Evolutionary conservation across 1,140 invertebrate genomes (phyloP).

Genomic region (Dreissena polymorpha): DNA sequence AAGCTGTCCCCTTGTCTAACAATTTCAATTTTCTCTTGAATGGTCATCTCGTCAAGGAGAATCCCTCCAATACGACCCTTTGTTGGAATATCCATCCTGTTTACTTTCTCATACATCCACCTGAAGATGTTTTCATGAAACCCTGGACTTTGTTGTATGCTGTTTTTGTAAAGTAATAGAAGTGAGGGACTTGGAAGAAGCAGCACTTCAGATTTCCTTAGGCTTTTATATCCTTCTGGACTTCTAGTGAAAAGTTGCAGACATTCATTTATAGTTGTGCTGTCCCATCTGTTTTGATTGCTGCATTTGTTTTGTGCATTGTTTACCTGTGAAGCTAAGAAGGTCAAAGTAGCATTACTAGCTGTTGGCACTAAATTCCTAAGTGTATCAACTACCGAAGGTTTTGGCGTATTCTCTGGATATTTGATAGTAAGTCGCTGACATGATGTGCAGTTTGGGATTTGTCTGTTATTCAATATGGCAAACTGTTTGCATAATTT

Average conservation of each 20-base stretch:
- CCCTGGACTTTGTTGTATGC: neutral
- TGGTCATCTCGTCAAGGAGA: conserved; percentile 49
- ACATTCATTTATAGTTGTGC: conserved; percentile 1
- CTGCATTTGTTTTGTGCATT: no score
- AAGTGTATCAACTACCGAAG: neutral
- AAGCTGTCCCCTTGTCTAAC: conserved; percentile 11
- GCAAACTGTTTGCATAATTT: no score
- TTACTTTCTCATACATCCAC: conserved; percentile 50
- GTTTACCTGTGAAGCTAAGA: no score
- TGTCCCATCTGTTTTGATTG: conserved; percentile 24
- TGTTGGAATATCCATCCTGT: no score
- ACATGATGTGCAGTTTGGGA: no score
- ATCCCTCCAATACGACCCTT: conserved; percentile 49
- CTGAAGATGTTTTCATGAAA: conserved; percentile 10
- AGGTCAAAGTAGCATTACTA: no score
- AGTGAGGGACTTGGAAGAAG: no score
- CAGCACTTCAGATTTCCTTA: conserved; percentile 3
- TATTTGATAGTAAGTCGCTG: no score
- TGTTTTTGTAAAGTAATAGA: conserved; percentile 6
- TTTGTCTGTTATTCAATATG: no score
- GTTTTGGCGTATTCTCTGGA: conserved; percentile 17
- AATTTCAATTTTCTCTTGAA: no score
- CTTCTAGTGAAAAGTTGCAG: conserved; percentile 16
- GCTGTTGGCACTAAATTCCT: neutral
- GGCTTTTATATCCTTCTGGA: conserved; percentile 6